Conservation (phyloP, 1,140 invertebrate genomes). For the Ericerus pela region DNA sequence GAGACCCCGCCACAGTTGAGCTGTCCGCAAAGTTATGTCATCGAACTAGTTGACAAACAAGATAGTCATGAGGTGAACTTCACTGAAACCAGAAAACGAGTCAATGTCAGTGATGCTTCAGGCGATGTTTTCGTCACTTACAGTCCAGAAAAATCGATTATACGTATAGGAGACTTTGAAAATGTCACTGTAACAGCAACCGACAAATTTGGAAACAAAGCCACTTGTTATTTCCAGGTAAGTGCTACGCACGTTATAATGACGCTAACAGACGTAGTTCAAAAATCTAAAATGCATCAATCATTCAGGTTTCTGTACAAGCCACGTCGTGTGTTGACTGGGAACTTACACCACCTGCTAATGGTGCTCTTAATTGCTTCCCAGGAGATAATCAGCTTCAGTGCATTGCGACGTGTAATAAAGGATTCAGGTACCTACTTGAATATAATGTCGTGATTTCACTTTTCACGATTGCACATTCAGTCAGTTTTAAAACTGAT, state of each 20-base stretch:
- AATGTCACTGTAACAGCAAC: constrained; percentile 84
- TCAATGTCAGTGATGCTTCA: constrained; percentile 78
- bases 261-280: not conserved
- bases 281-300: not conserved
- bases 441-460: not conserved
- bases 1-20: constrained; percentile 83
- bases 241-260: constrained; percentile 12
- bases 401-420: constrained; percentile 79
- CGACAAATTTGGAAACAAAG: constrained; percentile 78
- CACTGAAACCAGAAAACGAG: constrained; percentile 70
- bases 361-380: constrained; percentile 75
- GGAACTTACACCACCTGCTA: constrained; percentile 74
- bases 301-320: constrained; percentile 57
- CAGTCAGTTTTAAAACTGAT: no score
- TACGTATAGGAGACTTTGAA: constrained; percentile 79
- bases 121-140: constrained; percentile 73
- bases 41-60: constrained; percentile 77
- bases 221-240: constrained; percentile 86
- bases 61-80: constrained; percentile 83
- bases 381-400: constrained; percentile 68
- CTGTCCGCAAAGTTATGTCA: constrained; percentile 90
- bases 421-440: constrained; percentile 36
- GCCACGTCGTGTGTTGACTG: constrained; percentile 87
- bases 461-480: no score
- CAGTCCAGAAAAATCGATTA: constrained; percentile 68